Base-by-base conservation (phyloP, 2,797 vertebrate genomes). In the Pangasius larnaudii region DNA sequence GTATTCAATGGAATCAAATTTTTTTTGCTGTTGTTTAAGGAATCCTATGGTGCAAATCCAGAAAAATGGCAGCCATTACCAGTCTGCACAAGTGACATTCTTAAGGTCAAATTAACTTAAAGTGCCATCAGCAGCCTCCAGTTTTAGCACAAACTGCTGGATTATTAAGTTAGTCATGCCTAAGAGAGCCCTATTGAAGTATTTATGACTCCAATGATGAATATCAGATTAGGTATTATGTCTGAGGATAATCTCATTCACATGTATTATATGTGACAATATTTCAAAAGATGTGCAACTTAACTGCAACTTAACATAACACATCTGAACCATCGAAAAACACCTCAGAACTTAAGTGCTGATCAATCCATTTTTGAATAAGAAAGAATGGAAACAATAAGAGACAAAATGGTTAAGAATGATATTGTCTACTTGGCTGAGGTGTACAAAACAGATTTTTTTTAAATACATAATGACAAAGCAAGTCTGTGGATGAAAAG, bases 21-120 rank as follows among this genome's bases (percentile, higher is more conserved):
- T 1, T 42, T 46, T 42, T 46, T 46, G 1, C 8, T 46, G 36
- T 46, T 46, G 39, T 74, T 10, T 74, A 3, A 74, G 71, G 39
- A 74, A 42, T 74, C 49, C 30, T 79, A 19, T 19, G n/a, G 18
- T 56, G 51, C 49, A 36, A 79, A 79, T 79, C 53, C 7, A 36
- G 30, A 80, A 59, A 58, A 75, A 75, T 75, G 72, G 24, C 11
- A 49, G 19, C 72, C 72, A 75, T 75, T 75, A 46, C 67, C 39
- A 69, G 65, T 69, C 65, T 30, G 67, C 67, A 22, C 14, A 22
- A 46, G 39, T 46, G 24, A 75, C 11, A 75, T 75, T 75, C 72
- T 49, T 24, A 75, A 75, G 72, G 72, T 49, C 42, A 75, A 75
- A 75, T 75, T 27, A 75, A 24, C 42, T 75, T 75, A 75, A n/a